Evolutionary conservation across 30 jellyfish, hydroid and myxozoan species (phyloP), one percentile per base, ranked within the genome.

Genomic region (Rhopilema esculentum): DNA sequence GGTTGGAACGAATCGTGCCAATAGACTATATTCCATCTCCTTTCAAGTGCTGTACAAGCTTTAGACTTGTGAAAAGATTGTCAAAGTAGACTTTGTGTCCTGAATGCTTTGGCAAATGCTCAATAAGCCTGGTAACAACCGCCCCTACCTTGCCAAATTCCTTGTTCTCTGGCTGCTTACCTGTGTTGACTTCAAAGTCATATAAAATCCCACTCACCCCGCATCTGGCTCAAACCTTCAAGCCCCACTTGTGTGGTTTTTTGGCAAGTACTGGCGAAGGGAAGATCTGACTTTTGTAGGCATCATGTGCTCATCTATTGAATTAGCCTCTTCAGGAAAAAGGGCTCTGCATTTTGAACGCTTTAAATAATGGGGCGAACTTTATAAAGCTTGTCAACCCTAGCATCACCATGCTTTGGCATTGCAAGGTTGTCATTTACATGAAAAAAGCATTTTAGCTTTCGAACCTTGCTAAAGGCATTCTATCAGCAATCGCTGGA

Each of bases 21-120:
- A 67, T 25, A 67, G 40, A 0, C 19, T 8, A n/a, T n/a, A n/a
- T n/a, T 29, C 8, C 68, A 22, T 73, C 68, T 25, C 0, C 0
- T 4, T 73, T 73, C 33, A 73, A 73, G 84, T 73, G 84, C n/a
- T 26, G 71, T 28, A 73, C 84, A 73, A 73, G 84, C 27, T 73
- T 73, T 28, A 73, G 22, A 25, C 69, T 73, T n/a, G n/a, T n/a
- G n/a, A n/a, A n/a, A n/a, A n/a, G n/a, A n/a, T n/a, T n/a, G n/a
- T n/a, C n/a, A n/a, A 82, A 40, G 28, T 82, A 82, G 80, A 82
- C 91, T 82, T 82, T 82, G 24, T 82, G 87, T 16, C 91, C 91
- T 1, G 27, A 22, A 70, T 82, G 49, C 76, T 21, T 27, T 53
- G 88, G 89, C 91, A 69, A 49, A 22, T 27, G 78, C 72, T 66